These are phyloP conservation scores for Tyria jacobaeae DNA, from an alignment of 2,888 invertebrate genomes.

Conservation along the genomic window DNA sequence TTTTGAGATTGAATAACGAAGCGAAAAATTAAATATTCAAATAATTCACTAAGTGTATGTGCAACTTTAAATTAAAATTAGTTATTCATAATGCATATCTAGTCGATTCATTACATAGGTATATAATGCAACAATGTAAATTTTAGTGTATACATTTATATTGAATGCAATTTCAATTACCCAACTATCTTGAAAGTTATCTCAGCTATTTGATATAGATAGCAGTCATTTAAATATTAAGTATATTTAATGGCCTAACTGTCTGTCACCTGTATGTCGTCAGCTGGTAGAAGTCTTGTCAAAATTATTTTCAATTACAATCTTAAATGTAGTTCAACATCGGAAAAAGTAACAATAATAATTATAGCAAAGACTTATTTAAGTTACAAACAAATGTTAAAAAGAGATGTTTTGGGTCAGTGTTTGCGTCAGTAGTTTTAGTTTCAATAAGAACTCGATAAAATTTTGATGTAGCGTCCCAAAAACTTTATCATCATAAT, in stretches of 20 bases:
- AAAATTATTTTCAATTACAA: not conserved
- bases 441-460: too few species aligned
- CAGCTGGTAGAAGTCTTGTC: not conserved
- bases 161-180: slow-evolving; percentile 13
- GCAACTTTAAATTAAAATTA: too few species aligned
- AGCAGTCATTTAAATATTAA: slow-evolving; percentile 3
- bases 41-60: too few species aligned
- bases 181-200: slow-evolving; percentile 4
- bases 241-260: slow-evolving; percentile 3
- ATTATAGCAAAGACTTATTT: not conserved
- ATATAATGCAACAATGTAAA: slow-evolving; percentile 6
- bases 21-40: too few species aligned
- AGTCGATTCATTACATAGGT: not conserved
- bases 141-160: slow-evolving; percentile 4
- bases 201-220: not conserved
- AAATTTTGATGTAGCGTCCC: too few species aligned
- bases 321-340: not conserved
- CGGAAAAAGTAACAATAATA: not conserved
- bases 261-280: not conserved
- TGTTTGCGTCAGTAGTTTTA: too few species aligned
- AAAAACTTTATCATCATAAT: too few species aligned
- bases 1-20: too few species aligned
- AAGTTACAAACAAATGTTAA: not conserved
- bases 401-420: not conserved
- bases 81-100: too few species aligned